Percentiles rank a stretch among this genome's conserved stretches.
Evolutionary conservation across 2,888 invertebrate species (phyloP).

Genomic region (Drosophila kuntzei): DNA sequence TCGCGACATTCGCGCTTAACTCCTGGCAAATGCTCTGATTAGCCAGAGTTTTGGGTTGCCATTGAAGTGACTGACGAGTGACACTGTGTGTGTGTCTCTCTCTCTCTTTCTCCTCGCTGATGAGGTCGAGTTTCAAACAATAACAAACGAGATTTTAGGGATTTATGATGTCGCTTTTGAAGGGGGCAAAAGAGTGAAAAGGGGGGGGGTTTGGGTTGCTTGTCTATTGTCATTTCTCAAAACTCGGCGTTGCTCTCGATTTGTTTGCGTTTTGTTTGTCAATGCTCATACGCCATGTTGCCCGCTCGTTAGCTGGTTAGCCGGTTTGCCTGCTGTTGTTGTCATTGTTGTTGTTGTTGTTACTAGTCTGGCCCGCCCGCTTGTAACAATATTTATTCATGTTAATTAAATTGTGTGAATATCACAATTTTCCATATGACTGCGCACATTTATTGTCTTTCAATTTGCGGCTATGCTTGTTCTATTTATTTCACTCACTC

Average conservation of each 20-base stretch:
- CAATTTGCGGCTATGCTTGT: conserved; percentile 77
- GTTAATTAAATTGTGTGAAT: conserved; percentile 86
- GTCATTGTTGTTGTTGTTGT: background rate
- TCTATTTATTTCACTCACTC: background rate
- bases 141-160: conserved; percentile 79
- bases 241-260: conserved; percentile 60
- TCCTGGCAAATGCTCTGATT: conserved; percentile 68
- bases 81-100: conserved; percentile 24
- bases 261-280: conserved; percentile 76
- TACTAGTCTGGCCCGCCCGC: conserved; percentile 55
- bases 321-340: conserved; percentile 26
- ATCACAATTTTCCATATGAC: conserved; percentile 84
- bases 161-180: conserved; percentile 72
- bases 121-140: conserved; percentile 78
- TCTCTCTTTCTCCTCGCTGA: conserved; percentile 38
- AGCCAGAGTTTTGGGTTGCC: conserved; percentile 49
- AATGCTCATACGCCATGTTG: conserved; percentile 76
- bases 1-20: conserved; percentile 66
- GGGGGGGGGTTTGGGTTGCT: conserved; percentile 3
- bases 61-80: conserved; percentile 58
- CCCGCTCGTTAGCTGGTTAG: conserved; percentile 74
- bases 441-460: conserved; percentile 84
- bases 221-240: conserved; percentile 53
- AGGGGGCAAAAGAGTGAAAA: background rate
- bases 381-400: conserved; percentile 85